Evolutionary conservation across 2,113 vertebrate species (phyloP), one percentile per base, ranked within the genome.

Genomic region (Dipodomys stephensi): DNA sequence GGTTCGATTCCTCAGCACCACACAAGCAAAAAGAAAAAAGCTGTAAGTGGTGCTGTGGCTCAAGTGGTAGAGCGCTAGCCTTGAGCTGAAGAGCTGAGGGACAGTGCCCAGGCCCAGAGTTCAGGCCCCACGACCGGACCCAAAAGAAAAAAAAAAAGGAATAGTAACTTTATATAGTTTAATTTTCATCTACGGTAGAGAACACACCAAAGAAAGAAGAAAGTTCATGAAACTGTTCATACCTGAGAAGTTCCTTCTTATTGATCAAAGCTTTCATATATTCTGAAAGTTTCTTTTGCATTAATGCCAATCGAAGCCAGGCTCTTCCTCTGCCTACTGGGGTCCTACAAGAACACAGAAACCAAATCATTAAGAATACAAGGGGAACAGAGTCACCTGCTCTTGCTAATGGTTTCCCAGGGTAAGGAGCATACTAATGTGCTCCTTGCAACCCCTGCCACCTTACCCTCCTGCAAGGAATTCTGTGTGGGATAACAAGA

Each of bases 261-360:
- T 99, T 99, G 97, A 99, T 99, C 98, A 99, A 98, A 92, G 99
- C 99, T 97, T 99, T 99, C 99, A 99, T 99, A 96, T 99, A 99
- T 94, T 99, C 99, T 0, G 99, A 99, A 69, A 99, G 99, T 92
- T 99, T 99, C 98, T 99, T 99, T 98, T 99, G 99, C 99, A 99
- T 99, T 69, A 99, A 96, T 27, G 99, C 99, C 97, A 99, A 96
- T 60, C 99, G 98, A 67, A 99, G 98, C 99, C 99, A 99, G 57
- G 99, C 99, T 73, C 99, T 99, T 76, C 99, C 99, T 98, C 99
- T 98, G 67, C 99, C 99, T 67, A 99, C 97, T 13, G 99, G 99
- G 4, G 99, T 99, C 97, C 99, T 99, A 90, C 2, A 89, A 92
- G 82, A 92, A 76, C 83, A 94, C 49, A 96, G 7, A 91, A 90